Evolutionary conservation across 37 sponge, comb jelly and placozoan species (phyloP).

Genomic region (Halichondria panicea): DNA sequence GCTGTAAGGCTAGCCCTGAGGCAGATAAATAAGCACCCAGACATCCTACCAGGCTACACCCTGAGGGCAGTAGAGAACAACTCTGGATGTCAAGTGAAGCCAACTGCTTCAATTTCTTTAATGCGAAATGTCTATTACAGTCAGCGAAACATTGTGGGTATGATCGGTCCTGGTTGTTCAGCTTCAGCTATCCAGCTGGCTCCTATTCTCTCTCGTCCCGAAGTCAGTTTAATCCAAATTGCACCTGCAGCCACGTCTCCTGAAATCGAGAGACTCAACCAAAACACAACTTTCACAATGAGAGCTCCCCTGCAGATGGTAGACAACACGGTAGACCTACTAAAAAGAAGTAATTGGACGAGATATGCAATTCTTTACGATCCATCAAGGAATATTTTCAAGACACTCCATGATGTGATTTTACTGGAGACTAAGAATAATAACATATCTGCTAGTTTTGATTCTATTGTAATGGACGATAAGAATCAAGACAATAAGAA

Average conservation of each 20-base stretch:
- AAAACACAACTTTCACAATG: too few relatives aligned
- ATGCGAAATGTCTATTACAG: background rate
- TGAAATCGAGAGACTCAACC: too few relatives aligned
- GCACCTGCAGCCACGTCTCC: constrained; percentile 1
- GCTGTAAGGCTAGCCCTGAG: constrained; percentile 29
- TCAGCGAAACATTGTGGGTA: background rate
- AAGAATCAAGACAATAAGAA: too few relatives aligned
- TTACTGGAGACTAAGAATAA: too few relatives aligned
- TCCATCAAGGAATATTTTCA: too few relatives aligned
- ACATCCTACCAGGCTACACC: constrained; percentile 24
- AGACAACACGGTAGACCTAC: too few relatives aligned
- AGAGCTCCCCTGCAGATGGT: too few relatives aligned
- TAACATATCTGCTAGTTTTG: too few relatives aligned
- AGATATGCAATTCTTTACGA: too few relatives aligned
- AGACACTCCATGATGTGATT: too few relatives aligned
- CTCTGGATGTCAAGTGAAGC: background rate
- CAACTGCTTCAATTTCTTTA: background rate
- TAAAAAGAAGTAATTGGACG: too few relatives aligned
- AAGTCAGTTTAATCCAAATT: background rate
- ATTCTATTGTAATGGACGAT: too few relatives aligned
- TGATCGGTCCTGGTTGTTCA: constrained; percentile 6
- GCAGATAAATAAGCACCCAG: constrained; percentile 31
- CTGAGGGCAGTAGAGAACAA: background rate
- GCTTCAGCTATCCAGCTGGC: background rate
- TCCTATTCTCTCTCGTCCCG: background rate